A percentile compares a stretch with the other conserved stretches of the same genome.
Conservation (phyloP, 2,797 vertebrate species). For the Anguilla pacifica region DNA sequence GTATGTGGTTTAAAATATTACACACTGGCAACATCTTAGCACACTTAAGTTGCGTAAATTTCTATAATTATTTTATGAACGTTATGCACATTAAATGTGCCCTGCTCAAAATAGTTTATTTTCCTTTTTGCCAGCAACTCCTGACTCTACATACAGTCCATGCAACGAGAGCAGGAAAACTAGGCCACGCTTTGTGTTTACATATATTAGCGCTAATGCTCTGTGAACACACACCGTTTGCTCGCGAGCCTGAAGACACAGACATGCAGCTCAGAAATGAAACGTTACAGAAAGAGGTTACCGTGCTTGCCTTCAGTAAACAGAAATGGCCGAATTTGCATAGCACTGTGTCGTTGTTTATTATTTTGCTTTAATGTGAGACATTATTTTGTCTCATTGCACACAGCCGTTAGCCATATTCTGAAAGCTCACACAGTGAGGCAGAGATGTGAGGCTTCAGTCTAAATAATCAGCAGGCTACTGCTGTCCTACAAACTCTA, state of each 20-base stretch:
- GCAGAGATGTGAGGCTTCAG: neutral
- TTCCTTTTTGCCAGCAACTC: neutral
- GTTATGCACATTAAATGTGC: neutral
- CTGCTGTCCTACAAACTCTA: neutral
- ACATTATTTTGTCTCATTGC: neutral
- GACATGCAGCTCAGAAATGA: neutral
- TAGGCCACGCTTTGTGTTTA: conserved; percentile 1
- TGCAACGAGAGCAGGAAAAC: neutral
- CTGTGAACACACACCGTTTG: neutral
- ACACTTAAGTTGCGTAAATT: neutral
- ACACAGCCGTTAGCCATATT: neutral
- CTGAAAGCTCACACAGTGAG: neutral
- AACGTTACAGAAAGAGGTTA: neutral
- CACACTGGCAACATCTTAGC: neutral
- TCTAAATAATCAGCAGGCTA: neutral
- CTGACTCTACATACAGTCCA: neutral
- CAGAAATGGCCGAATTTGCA: neutral
- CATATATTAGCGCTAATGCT: neutral
- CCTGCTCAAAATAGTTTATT: neutral
- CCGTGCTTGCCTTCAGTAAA: neutral
- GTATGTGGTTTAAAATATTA: neutral
- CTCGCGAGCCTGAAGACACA: neutral
- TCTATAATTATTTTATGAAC: neutral
- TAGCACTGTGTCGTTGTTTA: neutral
- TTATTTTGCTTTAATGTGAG: neutral